A percentile compares a stretch with the other conserved stretches of the same genome.
Evolutionary conservation across 2,113 vertebrate species (phyloP).

Genomic region (Otis tarda): DNA sequence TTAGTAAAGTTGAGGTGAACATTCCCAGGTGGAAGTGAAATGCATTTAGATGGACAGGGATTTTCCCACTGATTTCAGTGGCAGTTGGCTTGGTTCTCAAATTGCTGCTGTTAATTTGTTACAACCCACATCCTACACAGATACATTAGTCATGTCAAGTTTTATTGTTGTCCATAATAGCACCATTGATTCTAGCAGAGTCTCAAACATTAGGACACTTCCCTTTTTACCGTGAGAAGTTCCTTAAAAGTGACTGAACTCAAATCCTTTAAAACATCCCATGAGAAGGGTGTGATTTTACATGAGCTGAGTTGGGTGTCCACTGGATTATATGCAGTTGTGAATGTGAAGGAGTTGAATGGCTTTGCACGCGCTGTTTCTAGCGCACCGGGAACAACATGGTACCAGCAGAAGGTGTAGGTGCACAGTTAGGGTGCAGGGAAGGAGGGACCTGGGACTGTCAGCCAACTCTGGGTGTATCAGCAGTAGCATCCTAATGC

Average conservation of each 20-base stretch:
- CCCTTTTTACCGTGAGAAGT: neutral
- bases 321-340: neutral
- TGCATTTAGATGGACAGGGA: neutral
- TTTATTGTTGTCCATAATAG: neutral
- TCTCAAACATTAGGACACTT: neutral
- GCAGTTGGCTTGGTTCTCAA: neutral
- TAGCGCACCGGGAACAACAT: neutral
- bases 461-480: neutral
- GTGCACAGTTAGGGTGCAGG: neutral
- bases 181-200: neutral
- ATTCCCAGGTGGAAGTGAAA: neutral
- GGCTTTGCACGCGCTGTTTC: neutral
- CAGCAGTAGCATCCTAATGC: neutral
- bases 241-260: neutral
- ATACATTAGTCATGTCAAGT: neutral
- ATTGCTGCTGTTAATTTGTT: neutral
- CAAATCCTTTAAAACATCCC: neutral
- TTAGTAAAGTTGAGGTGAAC: neutral
- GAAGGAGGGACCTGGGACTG: neutral
- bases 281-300: neutral
- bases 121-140: neutral
- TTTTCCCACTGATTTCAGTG: neutral
- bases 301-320: neutral
- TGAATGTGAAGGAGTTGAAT: neutral
- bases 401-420: neutral